These are phyloP conservation scores for Phaetusa simplex DNA, from an alignment of 2,113 vertebrate species.

Conservation along the genomic window DNA sequence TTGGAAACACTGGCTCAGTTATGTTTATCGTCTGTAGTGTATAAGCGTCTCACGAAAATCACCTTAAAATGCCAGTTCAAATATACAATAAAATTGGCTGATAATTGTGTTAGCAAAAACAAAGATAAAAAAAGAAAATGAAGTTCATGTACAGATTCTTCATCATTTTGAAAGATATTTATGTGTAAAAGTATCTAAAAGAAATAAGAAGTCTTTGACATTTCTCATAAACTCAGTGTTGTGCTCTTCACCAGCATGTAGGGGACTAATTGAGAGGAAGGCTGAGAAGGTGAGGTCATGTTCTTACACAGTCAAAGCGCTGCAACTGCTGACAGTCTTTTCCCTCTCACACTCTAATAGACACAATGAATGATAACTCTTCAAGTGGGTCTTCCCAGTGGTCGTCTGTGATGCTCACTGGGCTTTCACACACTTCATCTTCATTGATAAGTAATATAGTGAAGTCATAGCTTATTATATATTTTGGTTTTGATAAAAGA, in stretches of 20 bases:
- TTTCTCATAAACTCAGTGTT: neutral
- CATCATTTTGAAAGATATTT: neutral
- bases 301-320: neutral
- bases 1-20: neutral
- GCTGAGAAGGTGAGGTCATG: neutral
- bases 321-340: neutral
- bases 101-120: neutral
- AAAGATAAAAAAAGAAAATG: neutral
- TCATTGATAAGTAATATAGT: neutral
- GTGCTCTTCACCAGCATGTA: rapidly evolving
- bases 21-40: neutral
- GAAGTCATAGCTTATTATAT: neutral
- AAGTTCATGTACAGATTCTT: neutral
- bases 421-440: neutral
- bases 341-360: neutral
- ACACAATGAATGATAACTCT: neutral
- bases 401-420: neutral
- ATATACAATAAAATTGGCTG: neutral
- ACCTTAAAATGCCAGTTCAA: neutral
- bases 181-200: neutral
- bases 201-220: neutral
- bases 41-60: neutral
- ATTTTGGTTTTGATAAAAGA: neutral
- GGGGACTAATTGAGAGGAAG: neutral
- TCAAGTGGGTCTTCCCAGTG: neutral